Percentiles rank a stretch among this genome's conserved stretches.
These are phyloP conservation scores for Pseudachorutes palmiensis DNA, from an alignment of 1,140 invertebrate species.

Conservation along the genomic window DNA sequence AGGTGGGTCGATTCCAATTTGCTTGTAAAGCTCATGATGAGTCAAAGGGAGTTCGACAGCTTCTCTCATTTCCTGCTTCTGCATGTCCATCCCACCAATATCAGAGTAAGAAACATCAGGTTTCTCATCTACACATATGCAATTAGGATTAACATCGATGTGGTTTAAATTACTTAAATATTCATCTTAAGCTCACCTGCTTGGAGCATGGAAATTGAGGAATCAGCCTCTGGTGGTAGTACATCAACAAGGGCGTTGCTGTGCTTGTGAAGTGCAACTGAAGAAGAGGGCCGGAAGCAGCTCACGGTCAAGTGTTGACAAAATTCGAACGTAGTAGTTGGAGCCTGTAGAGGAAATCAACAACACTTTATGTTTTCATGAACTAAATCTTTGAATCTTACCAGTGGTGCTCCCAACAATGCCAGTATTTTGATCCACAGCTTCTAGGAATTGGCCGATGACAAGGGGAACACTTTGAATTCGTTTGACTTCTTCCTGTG, in stretches of 20 bases:
- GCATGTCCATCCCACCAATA: constrained; percentile 99
- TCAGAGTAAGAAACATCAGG: constrained; percentile 95
- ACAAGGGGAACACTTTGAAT: constrained; percentile 96
- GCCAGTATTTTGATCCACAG: constrained; percentile 95
- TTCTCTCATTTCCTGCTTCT: constrained; percentile 98
- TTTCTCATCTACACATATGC: constrained; percentile 72
- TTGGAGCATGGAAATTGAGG: constrained; percentile 91
- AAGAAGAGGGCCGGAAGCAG: constrained; percentile 88
- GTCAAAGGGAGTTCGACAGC: constrained; percentile 96
- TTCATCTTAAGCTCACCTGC: constrained; percentile 52
- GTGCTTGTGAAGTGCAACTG: constrained; percentile 94
- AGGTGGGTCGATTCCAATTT: constrained; percentile 94
- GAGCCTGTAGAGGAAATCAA: constrained; percentile 54
- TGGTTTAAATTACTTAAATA: constrained; percentile 7
- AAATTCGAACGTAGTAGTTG: constrained; percentile 95
- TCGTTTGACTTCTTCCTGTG: constrained; percentile 94
- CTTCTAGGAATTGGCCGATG: constrained; percentile 96
- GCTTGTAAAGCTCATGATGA: constrained; percentile 98
- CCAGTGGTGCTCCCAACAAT: constrained; percentile 77
- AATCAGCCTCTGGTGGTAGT: constrained; percentile 94
- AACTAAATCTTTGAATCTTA: constrained; percentile 36
- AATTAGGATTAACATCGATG: background rate
- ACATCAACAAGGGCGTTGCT: constrained; percentile 97
- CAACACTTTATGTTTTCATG: background rate
- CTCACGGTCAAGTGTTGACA: constrained; percentile 92